Base-by-base conservation (phyloP, 2,888 invertebrate genomes). In the Pristionchus mayeri region DNA sequence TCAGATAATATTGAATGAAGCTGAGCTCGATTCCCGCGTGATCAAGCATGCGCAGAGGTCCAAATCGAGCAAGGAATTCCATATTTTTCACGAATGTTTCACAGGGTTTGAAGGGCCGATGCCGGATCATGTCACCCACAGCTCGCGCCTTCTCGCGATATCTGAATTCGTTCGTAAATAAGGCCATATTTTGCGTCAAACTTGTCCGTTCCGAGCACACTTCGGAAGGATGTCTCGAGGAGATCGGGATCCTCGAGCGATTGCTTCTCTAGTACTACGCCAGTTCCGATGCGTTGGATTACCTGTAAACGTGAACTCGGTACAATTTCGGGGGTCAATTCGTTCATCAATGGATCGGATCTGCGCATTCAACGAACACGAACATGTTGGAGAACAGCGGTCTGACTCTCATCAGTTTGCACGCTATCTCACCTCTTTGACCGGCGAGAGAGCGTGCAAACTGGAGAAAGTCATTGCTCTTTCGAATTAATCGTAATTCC, bases 21-120 rank as follows among this genome's bases (percentile, higher is more conserved):
- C 18, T 63, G 30, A 63, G 67, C 13, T 67, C 27, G 21, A 7
- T 11, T 67, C 67, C 67, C 4, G 18, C 21, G n/a, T 67, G 67
- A 40, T 67, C 67, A 21, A 67, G 24, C 16, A 27, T 24, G 21
- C 67, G 37, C 37, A 83, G 37, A 18, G 83, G 83, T 2, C 83
- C 83, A 34, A 24, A 83, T 67, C 27, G 40, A 13, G 83, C 83
- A 6, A 83, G 13, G 52, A 83, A 83, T 57, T 83, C 83, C 30
- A 71, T 44, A 18, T 83, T 83, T 11, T 37, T 16, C 2, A 71
- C 71, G 52, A 83, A 83, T 16, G 30, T 48, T 30, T 83, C 83
- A 11, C 52, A 30, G 0, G 52, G 27, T 16, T 67, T 50, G 52
- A 83, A 83, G 2, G 83, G 83, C 4, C 71, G 67, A 40, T 71